Conservation (phyloP, 2,888 invertebrate species). For the Papilio protenor region DNA sequence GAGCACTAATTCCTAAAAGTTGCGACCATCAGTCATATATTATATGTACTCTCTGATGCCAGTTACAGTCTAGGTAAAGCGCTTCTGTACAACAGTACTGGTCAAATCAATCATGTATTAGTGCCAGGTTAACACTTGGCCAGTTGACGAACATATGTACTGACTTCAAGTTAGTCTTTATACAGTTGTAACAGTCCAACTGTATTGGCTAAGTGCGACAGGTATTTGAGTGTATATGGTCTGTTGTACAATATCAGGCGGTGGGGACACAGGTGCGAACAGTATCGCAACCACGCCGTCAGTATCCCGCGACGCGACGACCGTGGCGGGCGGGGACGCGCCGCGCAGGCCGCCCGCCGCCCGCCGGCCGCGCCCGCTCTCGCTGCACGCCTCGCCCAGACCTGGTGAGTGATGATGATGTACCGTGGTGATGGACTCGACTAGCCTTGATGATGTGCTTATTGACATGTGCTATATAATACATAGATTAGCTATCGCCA, state of each 20-base stretch:
- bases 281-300: slow-evolving; percentile 69
- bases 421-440: neutral
- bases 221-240: no score
- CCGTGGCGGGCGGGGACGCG: slow-evolving; percentile 55
- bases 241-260: slow-evolving; percentile 39
- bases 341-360: slow-evolving; percentile 53
- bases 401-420: slow-evolving; percentile 47
- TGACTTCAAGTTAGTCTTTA: no score
- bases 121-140: no score
- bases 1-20: no score
- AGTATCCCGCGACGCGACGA: slow-evolving; percentile 75
- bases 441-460: neutral
- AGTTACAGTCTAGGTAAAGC: no score
- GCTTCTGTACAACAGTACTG: no score
- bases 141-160: no score
- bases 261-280: slow-evolving; percentile 52
- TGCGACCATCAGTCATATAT: no score
- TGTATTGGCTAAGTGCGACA: no score
- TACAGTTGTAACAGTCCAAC: no score
- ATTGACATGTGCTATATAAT: neutral
- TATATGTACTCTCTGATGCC: no score
- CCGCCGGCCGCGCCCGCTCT: slow-evolving; percentile 63
- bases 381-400: slow-evolving; percentile 58
- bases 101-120: no score
- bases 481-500: neutral